A percentile compares a stretch with the other conserved stretches of the same genome.
Evolutionary conservation across 2,113 vertebrate genomes (phyloP).

Genomic region (Chlamydotis undulata): DNA sequence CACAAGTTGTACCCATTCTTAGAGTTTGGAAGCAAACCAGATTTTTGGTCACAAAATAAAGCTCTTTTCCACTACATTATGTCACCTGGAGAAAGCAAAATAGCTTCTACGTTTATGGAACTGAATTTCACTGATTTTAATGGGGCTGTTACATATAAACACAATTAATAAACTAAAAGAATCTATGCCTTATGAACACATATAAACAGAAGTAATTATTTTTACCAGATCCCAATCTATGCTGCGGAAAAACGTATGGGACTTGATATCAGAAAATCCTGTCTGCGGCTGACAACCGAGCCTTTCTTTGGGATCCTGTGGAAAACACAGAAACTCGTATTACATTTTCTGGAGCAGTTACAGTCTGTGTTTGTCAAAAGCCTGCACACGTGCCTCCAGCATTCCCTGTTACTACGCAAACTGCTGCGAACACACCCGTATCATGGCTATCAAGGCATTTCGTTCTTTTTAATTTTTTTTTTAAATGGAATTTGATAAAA

Average conservation of each 20-base stretch:
- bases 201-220: neutral
- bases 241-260: constrained; percentile 97
- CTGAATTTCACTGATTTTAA: neutral
- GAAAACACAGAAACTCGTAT: constrained; percentile 1
- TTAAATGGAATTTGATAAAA: neutral
- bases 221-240: constrained; percentile 99
- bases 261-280: constrained; percentile 95
- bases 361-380: neutral
- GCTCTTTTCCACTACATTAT: neutral
- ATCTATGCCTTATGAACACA: neutral
- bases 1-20: neutral
- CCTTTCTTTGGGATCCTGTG: constrained; percentile 96
- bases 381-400: neutral
- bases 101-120: neutral
- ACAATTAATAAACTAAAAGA: neutral
- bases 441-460: neutral
- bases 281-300: constrained; percentile 94
- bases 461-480: neutral
- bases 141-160: rapidly evolving
- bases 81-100: neutral
- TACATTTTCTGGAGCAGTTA: neutral
- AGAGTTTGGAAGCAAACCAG: neutral
- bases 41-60: neutral
- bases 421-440: neutral
- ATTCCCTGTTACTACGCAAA: neutral